phyloP scores from a whole-genome alignment of 2,113 vertebrate species.

The Gallinago jamesoni region DNA sequence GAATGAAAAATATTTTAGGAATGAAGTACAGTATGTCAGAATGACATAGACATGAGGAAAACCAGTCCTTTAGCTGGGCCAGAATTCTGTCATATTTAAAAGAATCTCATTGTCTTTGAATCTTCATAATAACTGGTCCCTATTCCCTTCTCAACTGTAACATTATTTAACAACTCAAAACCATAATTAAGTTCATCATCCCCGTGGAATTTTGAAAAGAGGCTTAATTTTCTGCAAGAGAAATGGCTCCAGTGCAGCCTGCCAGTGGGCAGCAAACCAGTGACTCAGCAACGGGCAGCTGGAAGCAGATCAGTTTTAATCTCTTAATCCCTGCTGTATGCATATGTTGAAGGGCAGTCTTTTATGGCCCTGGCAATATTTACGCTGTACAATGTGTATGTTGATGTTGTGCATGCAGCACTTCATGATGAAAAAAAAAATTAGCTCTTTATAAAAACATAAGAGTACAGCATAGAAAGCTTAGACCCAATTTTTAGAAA shows the following conservation, averaged over 20 bases:
- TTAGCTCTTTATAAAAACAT: neutral
- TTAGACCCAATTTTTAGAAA: neutral
- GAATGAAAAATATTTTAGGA: neutral
- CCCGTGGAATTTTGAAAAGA: slow-evolving; percentile 47
- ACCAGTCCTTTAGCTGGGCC: neutral
- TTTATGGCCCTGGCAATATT: neutral
- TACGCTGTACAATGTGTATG: neutral
- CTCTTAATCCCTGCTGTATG: slow-evolving; percentile 14
- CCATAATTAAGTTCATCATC: slow-evolving; percentile 60
- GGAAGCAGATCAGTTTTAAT: slow-evolving; percentile 33
- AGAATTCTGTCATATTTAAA: neutral
- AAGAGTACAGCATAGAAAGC: neutral
- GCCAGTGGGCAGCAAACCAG: neutral
- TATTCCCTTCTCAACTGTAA: slow-evolving; percentile 27
- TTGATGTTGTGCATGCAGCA: neutral
- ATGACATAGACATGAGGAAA: neutral
- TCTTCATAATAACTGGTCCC: neutral
- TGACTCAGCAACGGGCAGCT: slow-evolving; percentile 27
- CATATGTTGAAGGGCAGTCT: neutral
- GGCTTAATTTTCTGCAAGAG: slow-evolving; percentile 48
- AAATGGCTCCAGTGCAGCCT: neutral
- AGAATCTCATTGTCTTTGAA: neutral
- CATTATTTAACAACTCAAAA: slow-evolving; percentile 39
- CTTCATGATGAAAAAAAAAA: neutral
- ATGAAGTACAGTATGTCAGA: neutral